Conservation (phyloP, 2,888 invertebrate genomes). For the Dryocosmus kuriphilus region DNA sequence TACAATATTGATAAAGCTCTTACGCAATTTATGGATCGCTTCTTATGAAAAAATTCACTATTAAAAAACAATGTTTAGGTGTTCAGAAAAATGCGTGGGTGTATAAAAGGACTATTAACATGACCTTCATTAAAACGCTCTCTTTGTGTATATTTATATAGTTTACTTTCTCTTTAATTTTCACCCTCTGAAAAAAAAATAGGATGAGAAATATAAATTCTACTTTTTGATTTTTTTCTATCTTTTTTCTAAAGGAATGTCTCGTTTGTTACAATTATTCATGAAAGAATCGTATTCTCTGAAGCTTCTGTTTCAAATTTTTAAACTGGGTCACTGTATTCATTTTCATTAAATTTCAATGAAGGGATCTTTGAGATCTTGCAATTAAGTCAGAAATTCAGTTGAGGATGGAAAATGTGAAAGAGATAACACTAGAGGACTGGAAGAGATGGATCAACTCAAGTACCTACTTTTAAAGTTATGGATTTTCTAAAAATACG, state of each 20-base stretch:
- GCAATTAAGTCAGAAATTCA: not conserved
- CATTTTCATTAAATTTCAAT: not conserved
- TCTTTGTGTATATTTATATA: too few species aligned
- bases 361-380: not conserved
- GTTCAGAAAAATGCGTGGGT: not conserved
- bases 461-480: slow-evolving; percentile 19
- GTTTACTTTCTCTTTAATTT: too few species aligned
- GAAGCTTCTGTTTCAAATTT: not conserved
- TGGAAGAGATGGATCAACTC: not conserved
- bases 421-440: not conserved
- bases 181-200: too few species aligned
- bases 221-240: not conserved
- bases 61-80: not conserved
- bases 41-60: not conserved
- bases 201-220: too few species aligned
- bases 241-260: not conserved
- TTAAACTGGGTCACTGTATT: slow-evolving; percentile 15
- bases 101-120: not conserved
- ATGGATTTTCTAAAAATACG: slow-evolving; percentile 29
- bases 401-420: not conserved
- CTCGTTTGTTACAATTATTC: not conserved
- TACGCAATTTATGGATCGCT: too few species aligned
- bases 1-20: too few species aligned
- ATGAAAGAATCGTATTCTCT: not conserved
- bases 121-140: not conserved